Evolutionary conservation across 2,888 invertebrate species (phyloP), one percentile per base, ranked within the genome.

Genomic region (Carpatolechia fugitivella): DNA sequence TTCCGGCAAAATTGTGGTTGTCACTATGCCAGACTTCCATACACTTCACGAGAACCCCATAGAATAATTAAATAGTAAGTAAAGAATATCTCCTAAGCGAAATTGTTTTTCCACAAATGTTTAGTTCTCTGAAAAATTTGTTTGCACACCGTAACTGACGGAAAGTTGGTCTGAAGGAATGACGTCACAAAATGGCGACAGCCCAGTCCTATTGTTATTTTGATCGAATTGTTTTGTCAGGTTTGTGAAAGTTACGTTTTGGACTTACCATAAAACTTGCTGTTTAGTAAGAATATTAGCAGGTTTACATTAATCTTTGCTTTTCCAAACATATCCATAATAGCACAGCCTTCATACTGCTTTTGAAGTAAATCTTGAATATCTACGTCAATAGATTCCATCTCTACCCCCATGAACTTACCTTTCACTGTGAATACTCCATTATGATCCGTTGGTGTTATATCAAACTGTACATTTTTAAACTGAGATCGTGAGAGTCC

Each of bases 291-390:
- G 75, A 93, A 94, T 61, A 95, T 91, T 41, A 95, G 87, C 44
- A 95, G 90, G 77, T 95, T 95, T 14, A 95, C 94, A 72, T 95
- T 95, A 63, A 95, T 92, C 78, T 94, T 93, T 18, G 95, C 95
- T 77, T 93, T 94, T n/a, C 94, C 94, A 71, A 95, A 95, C 90
- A 96, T 92, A 65, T 94, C 93, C 92, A 95, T 94, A 20, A 95
- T 93, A 24, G 94, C 91, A 44, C 93, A 92, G 18, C 95, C 95
- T 74, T 95, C 95, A 66, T 94, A 95, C 74, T 96, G 95, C 59
- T 94, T 90, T 72, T 95, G 94, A 14, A 96, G 85, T 33, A 95
- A 81, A 70, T 94, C 93, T 87, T 95, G 92, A 64, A 95, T 93
- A 60, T 94, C 93, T 13, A 95, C 82, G 40, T 94, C 93, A 24